Evolutionary conservation across 1,140 invertebrate genomes (phyloP).

Genomic region (Drosophila persimilis): DNA sequence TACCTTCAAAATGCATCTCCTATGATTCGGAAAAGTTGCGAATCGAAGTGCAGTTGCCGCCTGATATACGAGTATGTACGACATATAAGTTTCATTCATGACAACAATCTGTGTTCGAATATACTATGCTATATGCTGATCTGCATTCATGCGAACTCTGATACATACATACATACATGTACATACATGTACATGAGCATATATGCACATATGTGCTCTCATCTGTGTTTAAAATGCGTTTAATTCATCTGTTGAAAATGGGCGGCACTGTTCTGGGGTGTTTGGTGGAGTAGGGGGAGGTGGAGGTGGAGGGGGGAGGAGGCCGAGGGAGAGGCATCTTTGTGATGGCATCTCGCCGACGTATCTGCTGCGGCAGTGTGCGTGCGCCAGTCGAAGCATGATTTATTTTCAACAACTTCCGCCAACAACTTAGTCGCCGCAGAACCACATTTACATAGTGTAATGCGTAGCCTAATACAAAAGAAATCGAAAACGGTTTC

Average conservation of each 20-base stretch:
- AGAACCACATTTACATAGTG: conserved; percentile 25
- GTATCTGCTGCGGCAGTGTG: conserved; percentile 34
- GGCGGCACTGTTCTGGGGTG: conserved; percentile 28
- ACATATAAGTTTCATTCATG: conserved; percentile 73
- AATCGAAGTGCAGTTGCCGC: conserved; percentile 51
- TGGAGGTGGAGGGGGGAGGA: conserved; percentile 13
- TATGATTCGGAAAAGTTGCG: conserved; percentile 15
- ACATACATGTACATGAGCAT: background rate
- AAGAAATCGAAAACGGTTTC: conserved; percentile 26
- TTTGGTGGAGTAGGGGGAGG: background rate
- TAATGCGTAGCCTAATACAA: conserved; percentile 62
- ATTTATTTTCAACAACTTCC: conserved; percentile 74
- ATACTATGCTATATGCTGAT: conserved; percentile 30
- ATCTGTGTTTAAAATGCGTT: conserved; percentile 50
- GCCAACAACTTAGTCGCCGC: conserved; percentile 46
- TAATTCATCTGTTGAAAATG: conserved; percentile 71
- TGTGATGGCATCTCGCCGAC: conserved; percentile 42
- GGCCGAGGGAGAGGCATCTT: conserved; percentile 25
- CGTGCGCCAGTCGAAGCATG: conserved; percentile 54
- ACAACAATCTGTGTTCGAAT: conserved; percentile 38
- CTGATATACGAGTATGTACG: conserved; percentile 49
- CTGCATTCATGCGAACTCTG: conserved; percentile 19
- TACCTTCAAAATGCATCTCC: conserved; percentile 26
- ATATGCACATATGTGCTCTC: background rate
- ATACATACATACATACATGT: conserved; percentile 27